Percentiles rank a stretch among this genome's conserved stretches.
phyloP scores from a whole-genome alignment of 2,113 vertebrate genomes.

The Dipodomys merriami region DNA sequence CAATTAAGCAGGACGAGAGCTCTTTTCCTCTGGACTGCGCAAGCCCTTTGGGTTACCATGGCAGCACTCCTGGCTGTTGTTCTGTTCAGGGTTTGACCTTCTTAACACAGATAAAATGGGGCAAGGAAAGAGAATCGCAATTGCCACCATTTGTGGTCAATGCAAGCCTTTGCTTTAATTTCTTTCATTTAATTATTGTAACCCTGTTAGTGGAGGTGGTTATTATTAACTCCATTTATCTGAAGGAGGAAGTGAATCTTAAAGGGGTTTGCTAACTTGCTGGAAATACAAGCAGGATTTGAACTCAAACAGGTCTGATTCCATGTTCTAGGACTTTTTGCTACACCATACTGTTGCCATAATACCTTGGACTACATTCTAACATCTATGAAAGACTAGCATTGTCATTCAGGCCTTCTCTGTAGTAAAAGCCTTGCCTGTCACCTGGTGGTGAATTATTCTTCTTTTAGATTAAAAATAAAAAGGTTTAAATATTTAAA shows the following conservation, averaged over 20 bases:
- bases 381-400: background rate
- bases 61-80: background rate
- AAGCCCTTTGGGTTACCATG: constrained; percentile 34
- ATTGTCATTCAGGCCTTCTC: background rate
- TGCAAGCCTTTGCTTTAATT: background rate
- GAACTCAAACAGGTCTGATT: background rate
- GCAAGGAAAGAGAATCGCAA: background rate
- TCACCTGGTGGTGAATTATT: background rate
- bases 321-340: background rate
- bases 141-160: background rate
- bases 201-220: background rate
- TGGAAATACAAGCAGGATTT: constrained; percentile 43
- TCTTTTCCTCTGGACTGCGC: background rate
- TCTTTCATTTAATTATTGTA: background rate
- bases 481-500: background rate
- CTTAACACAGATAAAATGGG: constrained; percentile 27
- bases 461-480: constrained; percentile 27
- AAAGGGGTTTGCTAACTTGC: background rate
- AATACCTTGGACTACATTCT: constrained; percentile 4
- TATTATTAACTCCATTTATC: background rate
- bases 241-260: constrained; percentile 15
- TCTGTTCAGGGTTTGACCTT: constrained; percentile 34
- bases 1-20: background rate
- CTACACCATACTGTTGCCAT: background rate
- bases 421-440: background rate